These are phyloP conservation scores for Pomacea maculata DNA, from an alignment of 1,140 invertebrate species.

Conservation along the genomic window DNA sequence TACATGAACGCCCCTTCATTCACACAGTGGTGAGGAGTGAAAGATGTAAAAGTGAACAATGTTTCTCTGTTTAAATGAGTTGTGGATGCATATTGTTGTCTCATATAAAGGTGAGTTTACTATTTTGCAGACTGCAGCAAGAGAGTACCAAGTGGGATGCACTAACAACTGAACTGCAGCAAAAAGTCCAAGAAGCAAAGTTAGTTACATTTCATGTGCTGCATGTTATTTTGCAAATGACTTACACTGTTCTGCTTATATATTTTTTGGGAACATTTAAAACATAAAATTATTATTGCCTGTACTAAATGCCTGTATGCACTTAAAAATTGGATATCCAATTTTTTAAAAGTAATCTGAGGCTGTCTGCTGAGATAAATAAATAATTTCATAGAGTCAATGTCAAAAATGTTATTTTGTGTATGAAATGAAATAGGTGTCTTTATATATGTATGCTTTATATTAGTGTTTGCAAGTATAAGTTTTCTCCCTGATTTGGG, in stretches of 20 bases:
- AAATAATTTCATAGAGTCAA: neutral
- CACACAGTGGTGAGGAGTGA: neutral
- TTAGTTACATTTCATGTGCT: neutral
- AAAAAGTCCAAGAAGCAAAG: constrained; percentile 3
- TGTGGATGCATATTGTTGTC: too few relatives aligned
- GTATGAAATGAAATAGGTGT: neutral
- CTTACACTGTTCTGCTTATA: too few relatives aligned
- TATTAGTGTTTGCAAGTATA: neutral
- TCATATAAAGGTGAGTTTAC: neutral
- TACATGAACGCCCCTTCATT: neutral
- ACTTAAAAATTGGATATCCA: too few relatives aligned
- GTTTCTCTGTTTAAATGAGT: too few relatives aligned
- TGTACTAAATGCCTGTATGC: too few relatives aligned
- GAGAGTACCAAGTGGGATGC: constrained; percentile 8
- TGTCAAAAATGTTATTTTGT: neutral
- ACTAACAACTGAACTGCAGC: neutral
- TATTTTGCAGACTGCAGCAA: constrained; percentile 3
- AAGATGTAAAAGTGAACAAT: too few relatives aligned
- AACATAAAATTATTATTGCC: too few relatives aligned
- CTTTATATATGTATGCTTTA: neutral
- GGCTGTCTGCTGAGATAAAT: too few relatives aligned
- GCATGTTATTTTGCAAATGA: neutral
- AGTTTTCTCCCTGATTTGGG: neutral
- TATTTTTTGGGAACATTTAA: too few relatives aligned
- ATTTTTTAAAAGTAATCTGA: too few relatives aligned